Evolutionary conservation across 2,797 vertebrate genomes (phyloP).

Genomic region (Novumbra hubbsi): DNA sequence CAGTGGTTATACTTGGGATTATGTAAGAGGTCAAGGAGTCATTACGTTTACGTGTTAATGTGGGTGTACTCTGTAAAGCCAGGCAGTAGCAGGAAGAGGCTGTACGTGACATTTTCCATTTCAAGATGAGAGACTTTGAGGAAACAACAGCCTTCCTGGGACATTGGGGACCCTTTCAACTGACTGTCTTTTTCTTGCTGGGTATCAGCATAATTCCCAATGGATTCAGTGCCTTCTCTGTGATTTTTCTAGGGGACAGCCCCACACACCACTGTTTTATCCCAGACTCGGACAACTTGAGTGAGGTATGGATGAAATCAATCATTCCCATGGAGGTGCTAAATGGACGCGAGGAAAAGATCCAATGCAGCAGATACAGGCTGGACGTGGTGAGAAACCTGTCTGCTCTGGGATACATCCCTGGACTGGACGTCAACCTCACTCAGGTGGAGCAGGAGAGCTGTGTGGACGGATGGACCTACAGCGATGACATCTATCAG

Average conservation of each 20-base stretch:
- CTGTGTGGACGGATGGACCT: conserved; percentile 81
- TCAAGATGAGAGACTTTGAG: conserved; percentile 83
- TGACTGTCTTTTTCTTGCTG: conserved; percentile 82
- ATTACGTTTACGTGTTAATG: neutral
- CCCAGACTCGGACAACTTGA: conserved; percentile 77
- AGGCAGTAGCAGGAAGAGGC: neutral
- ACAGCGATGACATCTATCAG: conserved; percentile 72
- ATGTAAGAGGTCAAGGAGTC: neutral
- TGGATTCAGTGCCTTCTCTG: conserved; percentile 83
- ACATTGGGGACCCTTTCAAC: conserved; percentile 83
- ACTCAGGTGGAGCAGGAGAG: conserved; percentile 74
- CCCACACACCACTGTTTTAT: conserved; percentile 83
- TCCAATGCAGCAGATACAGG: conserved; percentile 76
- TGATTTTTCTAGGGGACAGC: conserved; percentile 78
- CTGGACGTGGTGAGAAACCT: conserved; percentile 77
- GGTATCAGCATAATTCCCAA: conserved; percentile 86
- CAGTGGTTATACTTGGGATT: neutral
- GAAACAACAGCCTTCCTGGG: conserved; percentile 79
- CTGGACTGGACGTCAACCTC: conserved; percentile 75
- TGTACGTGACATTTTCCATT: too few relatives aligned
- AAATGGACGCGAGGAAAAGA: conserved; percentile 57
- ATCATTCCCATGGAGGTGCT: conserved; percentile 74
- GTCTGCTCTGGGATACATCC: conserved; percentile 71
- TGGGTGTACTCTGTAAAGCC: neutral
- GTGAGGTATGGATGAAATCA: conserved; percentile 76